Base-by-base conservation (phyloP, 2,888 invertebrate genomes). In the Acanthopleura granulata region DNA sequence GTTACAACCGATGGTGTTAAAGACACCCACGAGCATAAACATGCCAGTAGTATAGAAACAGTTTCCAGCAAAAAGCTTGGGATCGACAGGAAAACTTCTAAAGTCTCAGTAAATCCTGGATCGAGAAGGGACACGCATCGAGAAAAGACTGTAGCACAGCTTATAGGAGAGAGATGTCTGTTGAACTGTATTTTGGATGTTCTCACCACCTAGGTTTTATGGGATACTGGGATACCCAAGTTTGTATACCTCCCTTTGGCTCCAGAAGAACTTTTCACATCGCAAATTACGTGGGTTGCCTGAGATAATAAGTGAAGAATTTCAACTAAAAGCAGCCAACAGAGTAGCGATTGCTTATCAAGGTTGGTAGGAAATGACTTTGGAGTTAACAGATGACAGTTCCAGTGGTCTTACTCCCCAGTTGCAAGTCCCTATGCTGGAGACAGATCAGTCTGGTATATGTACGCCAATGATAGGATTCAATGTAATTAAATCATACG, bases 321-420 rank as follows among this genome's bases (percentile, higher is more conserved):
- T 72, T 50, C 27, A 50, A 16, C 57, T 72, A 15, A 51, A 29
- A 27, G 72, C 72, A 25, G 72, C 57, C 1, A 72, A 72, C 25
- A 27, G 57, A 15, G 4, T 22, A 15, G 29, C 57, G 14, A 72
- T 72, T 51, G 16, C n/a, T n/a, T n/a, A 72, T 29, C n/a, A 29
- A n/a, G 72, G 72, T 14, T 72, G 72, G 72, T 4, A 51, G 18
- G 61, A 72, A n/a, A 51, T 57, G 6, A 51, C 57, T 16, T 72
- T 51, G 3, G 18, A 15, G 16, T 25, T 57, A 57, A 18, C 25
- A 16, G 29, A 18, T 27, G 49, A 71, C 71, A 69, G 27, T 15
- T 18, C 16, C 1, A 57, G 22, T 29, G 49, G 40, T 49, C 18
- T 6, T 18, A 27, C 18, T n/a, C 22, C 29, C 1, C 6, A 22